Conservation (phyloP, 2,888 invertebrate genomes). For the Barypeithes pellucidus region DNA sequence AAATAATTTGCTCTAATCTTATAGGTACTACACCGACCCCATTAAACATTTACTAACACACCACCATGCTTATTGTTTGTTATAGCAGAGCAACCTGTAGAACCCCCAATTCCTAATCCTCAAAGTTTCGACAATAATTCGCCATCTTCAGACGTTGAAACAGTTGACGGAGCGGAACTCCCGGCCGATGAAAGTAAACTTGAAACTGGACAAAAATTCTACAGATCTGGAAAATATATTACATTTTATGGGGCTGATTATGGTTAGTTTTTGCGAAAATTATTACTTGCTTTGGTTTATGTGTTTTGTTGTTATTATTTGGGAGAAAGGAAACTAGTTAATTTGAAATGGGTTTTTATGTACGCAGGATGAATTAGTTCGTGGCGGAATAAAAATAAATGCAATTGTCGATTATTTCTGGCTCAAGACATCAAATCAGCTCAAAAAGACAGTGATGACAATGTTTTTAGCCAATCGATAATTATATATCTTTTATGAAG, state of each 20-base stretch:
- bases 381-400: no score
- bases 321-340: no score
- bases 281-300: slow-evolving; percentile 40
- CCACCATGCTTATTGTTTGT: slow-evolving; percentile 52
- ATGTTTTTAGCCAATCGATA: no score
- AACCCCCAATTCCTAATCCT: slow-evolving; percentile 35
- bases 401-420: no score
- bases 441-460: no score
- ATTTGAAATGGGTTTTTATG: no score
- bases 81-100: slow-evolving; percentile 55
- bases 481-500: no score
- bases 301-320: not conserved
- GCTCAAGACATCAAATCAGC: no score
- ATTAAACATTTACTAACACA: slow-evolving; percentile 27
- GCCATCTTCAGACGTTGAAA: slow-evolving; percentile 52
- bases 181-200: slow-evolving; percentile 50
- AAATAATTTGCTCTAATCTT: not conserved
- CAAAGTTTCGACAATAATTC: slow-evolving; percentile 30
- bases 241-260: slow-evolving; percentile 62
- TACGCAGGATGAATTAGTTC: no score
- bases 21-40: not conserved
- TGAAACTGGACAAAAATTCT: slow-evolving; percentile 52
- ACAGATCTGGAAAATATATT: slow-evolving; percentile 58
- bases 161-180: slow-evolving; percentile 50
- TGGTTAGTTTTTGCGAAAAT: slow-evolving; percentile 61